Conservation (phyloP, 1,140 invertebrate genomes). For the Drosophila novamexicana region DNA sequence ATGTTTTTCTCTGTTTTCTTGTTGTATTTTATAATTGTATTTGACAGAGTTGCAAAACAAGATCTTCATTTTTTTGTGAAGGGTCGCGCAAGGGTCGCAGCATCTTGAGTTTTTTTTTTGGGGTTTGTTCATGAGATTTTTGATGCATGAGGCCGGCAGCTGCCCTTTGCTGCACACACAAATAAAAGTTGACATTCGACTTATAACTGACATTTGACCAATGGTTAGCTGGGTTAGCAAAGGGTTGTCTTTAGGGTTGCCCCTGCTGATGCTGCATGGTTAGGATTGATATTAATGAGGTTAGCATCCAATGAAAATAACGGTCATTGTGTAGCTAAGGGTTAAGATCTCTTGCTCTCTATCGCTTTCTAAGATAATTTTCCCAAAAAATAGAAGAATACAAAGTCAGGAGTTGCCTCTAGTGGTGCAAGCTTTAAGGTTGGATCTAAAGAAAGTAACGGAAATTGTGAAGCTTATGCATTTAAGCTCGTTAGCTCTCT, state of each 20-base stretch:
- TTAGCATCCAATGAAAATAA: slow-evolving; percentile 1
- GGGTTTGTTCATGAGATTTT: slow-evolving; percentile 1
- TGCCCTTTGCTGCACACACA: slow-evolving; percentile 24
- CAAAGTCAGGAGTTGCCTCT: too few relatives aligned
- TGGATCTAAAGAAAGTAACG: too few relatives aligned
- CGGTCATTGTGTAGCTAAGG: neutral
- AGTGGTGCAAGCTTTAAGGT: too few relatives aligned
- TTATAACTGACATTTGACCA: slow-evolving; percentile 73
- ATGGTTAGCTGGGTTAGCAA: slow-evolving; percentile 54
- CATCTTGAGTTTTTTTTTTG: slow-evolving; percentile 11
- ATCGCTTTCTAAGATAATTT: too few relatives aligned
- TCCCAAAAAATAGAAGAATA: too few relatives aligned
- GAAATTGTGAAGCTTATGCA: too few relatives aligned
- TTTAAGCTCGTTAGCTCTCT: too few relatives aligned
- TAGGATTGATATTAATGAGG: slow-evolving; percentile 12
- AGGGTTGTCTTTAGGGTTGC: slow-evolving; percentile 44
- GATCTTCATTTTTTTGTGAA: slow-evolving; percentile 49
- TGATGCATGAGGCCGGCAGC: slow-evolving; percentile 41
- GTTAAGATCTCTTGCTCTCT: too few relatives aligned
- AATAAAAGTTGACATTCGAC: slow-evolving; percentile 3
- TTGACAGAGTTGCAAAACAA: slow-evolving; percentile 79
- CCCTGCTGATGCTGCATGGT: slow-evolving; percentile 1
- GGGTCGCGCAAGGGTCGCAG: slow-evolving; percentile 26
- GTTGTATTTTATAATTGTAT: slow-evolving; percentile 62
- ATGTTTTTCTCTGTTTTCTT: slow-evolving; percentile 24